phyloP scores from a whole-genome alignment of 1,140 invertebrate species.

The Pseudoatta argentina region DNA sequence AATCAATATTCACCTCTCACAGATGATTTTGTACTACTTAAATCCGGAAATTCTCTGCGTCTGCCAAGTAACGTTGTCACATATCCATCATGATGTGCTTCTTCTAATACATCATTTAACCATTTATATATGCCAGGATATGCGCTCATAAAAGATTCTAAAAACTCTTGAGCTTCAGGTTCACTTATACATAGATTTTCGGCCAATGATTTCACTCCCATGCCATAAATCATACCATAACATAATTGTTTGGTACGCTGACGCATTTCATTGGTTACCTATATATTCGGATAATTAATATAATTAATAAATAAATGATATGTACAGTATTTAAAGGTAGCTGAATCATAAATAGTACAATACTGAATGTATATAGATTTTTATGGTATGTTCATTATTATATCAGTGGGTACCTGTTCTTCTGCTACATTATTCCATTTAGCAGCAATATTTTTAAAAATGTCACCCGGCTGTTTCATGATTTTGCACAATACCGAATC shows the following conservation, averaged over 20 bases:
- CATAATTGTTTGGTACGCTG: slow-evolving; percentile 97
- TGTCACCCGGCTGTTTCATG: slow-evolving; percentile 92
- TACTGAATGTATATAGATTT: slow-evolving; percentile 2
- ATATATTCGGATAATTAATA: slow-evolving; percentile 46
- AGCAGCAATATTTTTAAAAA: slow-evolving; percentile 95
- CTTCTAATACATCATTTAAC: slow-evolving; percentile 89
- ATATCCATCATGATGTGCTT: slow-evolving; percentile 91
- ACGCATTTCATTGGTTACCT: slow-evolving; percentile 92
- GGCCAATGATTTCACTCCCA: slow-evolving; percentile 94
- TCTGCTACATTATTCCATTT: slow-evolving; percentile 91
- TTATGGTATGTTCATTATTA: background rate
- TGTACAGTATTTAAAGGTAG: background rate
- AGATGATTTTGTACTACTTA: slow-evolving; percentile 89
- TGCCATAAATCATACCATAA: slow-evolving; percentile 99
- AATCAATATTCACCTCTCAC: slow-evolving; percentile 87
- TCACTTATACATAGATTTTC: slow-evolving; percentile 93
- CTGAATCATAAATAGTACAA: background rate
- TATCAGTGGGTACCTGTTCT: slow-evolving; percentile 86
- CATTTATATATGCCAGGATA: slow-evolving; percentile 92
- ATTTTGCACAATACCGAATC: slow-evolving; percentile 91
- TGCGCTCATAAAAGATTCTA: slow-evolving; percentile 93
- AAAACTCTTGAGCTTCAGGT: slow-evolving; percentile 92
- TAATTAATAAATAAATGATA: slow-evolving; percentile 58
- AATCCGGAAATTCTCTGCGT: slow-evolving; percentile 92
- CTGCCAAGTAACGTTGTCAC: slow-evolving; percentile 94